Conservation (phyloP, 2,113 vertebrate species). For the Callocephalon fimbriatum region DNA sequence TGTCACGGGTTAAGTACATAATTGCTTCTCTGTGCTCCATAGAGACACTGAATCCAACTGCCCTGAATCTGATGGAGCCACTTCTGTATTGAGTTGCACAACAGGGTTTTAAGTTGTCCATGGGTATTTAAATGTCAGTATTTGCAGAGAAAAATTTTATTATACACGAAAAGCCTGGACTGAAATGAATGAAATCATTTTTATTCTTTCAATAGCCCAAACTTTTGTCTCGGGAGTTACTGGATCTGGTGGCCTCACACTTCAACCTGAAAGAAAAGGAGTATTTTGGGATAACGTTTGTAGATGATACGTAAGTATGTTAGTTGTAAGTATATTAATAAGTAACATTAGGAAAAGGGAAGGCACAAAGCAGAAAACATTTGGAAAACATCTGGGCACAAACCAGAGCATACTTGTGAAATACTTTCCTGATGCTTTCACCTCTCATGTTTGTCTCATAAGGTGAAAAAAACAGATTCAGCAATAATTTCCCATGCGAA, state of each 20-base stretch:
- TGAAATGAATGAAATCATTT: neutral
- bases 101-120: neutral
- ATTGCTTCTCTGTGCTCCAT: rapidly evolving
- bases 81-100: neutral
- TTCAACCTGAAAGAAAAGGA: slow-evolving; percentile 99
- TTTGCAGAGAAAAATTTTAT: neutral
- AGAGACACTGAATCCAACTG: rapidly evolving
- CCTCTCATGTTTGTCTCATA: neutral
- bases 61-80: neutral
- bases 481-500: neutral
- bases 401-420: neutral
- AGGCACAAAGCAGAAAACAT: neutral
- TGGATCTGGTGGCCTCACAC: slow-evolving; percentile 96
- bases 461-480: neutral
- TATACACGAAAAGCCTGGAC: neutral
- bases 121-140: neutral
- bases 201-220: slow-evolving; percentile 84
- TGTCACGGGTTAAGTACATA: neutral
- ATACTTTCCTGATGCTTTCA: neutral
- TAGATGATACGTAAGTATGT: slow-evolving; percentile 90
- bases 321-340: neutral
- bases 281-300: slow-evolving; percentile 94
- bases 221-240: slow-evolving; percentile 91
- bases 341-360: neutral
- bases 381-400: neutral